Conservation (phyloP, 2,797 vertebrate species). For the Mormyrus proboscirostris region DNA sequence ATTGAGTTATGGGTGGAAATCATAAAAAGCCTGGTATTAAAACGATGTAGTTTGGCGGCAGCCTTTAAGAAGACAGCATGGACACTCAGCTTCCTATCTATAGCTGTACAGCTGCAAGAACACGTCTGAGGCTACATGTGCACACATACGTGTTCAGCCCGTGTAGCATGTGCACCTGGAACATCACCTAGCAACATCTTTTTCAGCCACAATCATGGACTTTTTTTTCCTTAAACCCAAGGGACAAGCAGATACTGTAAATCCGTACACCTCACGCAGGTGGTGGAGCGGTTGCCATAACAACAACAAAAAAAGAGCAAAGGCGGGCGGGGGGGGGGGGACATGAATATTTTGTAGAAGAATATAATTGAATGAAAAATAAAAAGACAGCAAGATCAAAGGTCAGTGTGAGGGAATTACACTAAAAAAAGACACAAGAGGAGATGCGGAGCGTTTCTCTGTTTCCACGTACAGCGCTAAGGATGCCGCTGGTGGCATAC, state of each 20-base stretch:
- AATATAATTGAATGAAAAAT: slow-evolving; percentile 6
- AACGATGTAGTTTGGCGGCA: background rate
- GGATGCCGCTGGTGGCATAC: background rate
- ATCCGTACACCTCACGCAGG: background rate
- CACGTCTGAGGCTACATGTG: background rate
- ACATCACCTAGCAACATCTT: background rate
- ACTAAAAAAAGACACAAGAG: background rate
- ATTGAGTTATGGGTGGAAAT: background rate
- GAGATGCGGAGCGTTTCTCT: background rate
- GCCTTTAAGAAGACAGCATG: background rate
- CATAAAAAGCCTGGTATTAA: background rate
- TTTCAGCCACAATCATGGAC: background rate
- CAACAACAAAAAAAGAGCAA: background rate
- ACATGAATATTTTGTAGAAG: background rate
- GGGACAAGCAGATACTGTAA: background rate
- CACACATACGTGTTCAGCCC: background rate
- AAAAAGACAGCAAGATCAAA: slow-evolving; percentile 1
- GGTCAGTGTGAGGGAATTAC: background rate
- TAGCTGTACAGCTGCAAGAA: background rate
- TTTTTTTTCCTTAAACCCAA: background rate
- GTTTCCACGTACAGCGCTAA: background rate
- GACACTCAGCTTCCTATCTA: background rate
- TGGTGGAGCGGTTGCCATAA: slow-evolving; percentile 5
- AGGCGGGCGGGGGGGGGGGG: background rate
- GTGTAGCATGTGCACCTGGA: background rate